Percentiles rank a stretch among this genome's conserved stretches.
Conservation (phyloP, 1,140 invertebrate species). For the Plectrocnemia conspersa region DNA sequence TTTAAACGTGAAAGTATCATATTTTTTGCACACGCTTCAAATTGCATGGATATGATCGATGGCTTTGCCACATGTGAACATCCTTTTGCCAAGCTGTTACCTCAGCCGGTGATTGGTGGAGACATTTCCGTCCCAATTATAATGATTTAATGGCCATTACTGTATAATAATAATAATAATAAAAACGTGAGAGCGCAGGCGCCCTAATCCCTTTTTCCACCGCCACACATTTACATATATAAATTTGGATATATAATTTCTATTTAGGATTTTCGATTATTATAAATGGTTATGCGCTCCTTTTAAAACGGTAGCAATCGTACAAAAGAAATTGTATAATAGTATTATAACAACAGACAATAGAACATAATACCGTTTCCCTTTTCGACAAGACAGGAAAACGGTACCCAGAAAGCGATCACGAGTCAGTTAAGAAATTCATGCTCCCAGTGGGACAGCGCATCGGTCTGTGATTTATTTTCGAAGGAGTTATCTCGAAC, state of each 20-base stretch:
- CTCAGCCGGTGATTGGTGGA: conserved; percentile 19
- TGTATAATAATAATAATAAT: no score
- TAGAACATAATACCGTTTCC: conserved; percentile 21
- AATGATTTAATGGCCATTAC: no score
- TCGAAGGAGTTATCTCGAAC: conserved; percentile 10
- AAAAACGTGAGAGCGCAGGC: no score
- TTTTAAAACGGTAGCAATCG: no score
- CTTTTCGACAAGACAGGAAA: conserved; percentile 17
- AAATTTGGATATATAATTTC: no score
- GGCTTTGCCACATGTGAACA: conserved; percentile 12
- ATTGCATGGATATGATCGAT: conserved; percentile 1
- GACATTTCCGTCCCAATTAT: conserved; percentile 18
- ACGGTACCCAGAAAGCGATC: conserved; percentile 20
- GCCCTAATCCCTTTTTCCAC: no score
- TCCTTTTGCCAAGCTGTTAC: conserved; percentile 9
- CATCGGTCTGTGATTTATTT: conserved; percentile 15
- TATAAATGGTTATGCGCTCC: no score
- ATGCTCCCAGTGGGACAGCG: conserved; percentile 19
- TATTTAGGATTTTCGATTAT: no score
- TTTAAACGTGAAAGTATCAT: neutral
- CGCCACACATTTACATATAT: no score
- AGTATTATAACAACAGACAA: no score
- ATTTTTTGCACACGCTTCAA: neutral
- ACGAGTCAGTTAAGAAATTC: conserved; percentile 23
- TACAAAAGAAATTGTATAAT: no score